These are phyloP conservation scores for Cinclus mexicanus DNA, from an alignment of 2,113 vertebrate species.

Conservation along the genomic window DNA sequence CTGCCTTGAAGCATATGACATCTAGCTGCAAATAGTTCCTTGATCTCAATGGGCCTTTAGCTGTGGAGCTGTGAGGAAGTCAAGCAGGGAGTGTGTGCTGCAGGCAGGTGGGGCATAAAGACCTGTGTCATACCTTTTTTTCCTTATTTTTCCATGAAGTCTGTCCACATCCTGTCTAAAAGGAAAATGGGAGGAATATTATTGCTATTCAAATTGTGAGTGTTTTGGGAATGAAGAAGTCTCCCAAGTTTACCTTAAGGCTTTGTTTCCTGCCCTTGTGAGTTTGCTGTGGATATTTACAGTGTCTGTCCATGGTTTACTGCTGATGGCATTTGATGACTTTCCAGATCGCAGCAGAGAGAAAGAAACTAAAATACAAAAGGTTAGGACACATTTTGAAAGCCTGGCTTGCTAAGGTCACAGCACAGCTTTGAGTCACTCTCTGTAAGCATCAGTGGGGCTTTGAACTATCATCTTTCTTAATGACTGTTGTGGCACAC, in stretches of 20 bases:
- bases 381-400: background rate
- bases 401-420: background rate
- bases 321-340: background rate
- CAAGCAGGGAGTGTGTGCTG: background rate
- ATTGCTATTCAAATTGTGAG: background rate
- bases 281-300: background rate
- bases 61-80: background rate
- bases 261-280: background rate
- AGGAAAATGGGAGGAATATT: background rate
- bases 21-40: background rate
- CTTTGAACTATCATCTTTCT: background rate
- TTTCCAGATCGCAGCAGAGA: background rate
- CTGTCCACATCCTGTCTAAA: background rate
- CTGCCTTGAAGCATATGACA: background rate
- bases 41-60: background rate
- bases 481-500: background rate
- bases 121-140: background rate
- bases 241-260: background rate
- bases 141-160: background rate
- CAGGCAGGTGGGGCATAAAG: background rate
- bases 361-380: background rate
- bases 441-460: background rate
- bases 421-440: background rate
- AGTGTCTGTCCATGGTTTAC: background rate
- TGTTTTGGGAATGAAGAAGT: background rate